A percentile compares a stretch with the other conserved stretches of the same genome.
These are phyloP conservation scores for Lophotriccus pileatus DNA, from an alignment of 2,797 vertebrate genomes.

Conservation along the genomic window DNA sequence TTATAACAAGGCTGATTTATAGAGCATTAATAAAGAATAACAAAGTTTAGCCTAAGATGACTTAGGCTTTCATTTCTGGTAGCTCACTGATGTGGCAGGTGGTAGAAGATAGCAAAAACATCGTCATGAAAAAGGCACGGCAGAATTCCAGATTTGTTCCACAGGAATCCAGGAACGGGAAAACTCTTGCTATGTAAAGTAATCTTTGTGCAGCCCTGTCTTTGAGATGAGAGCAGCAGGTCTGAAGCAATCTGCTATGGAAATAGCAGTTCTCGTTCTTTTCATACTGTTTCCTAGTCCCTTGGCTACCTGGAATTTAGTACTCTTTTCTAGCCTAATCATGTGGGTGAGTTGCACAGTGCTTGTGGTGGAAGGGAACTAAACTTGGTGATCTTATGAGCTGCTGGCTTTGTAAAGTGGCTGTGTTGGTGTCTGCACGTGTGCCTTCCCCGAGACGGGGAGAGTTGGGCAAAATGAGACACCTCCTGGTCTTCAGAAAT, in stretches of 20 bases:
- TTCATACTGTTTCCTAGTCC: neutral
- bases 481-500: slow-evolving; percentile 60
- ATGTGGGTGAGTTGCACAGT: neutral
- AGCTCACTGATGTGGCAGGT: slow-evolving; percentile 62
- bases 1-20: slow-evolving; percentile 67
- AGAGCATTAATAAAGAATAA: slow-evolving; percentile 71
- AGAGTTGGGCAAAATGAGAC: slow-evolving; percentile 56
- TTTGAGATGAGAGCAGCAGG: slow-evolving; percentile 55
- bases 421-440: neutral
- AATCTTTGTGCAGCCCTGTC: slow-evolving; percentile 34
- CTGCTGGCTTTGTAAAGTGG: slow-evolving; percentile 18
- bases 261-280: slow-evolving; percentile 15
- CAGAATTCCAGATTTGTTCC: slow-evolving; percentile 54
- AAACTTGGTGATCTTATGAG: slow-evolving; percentile 13
- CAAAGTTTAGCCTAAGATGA: slow-evolving; percentile 66
- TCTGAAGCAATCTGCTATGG: slow-evolving; percentile 46
- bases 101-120: slow-evolving; percentile 57
- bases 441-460: neutral
- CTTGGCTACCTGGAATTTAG: neutral
- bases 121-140: slow-evolving; percentile 37
- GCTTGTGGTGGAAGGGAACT: slow-evolving; percentile 1
- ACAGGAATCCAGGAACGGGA: slow-evolving; percentile 65
- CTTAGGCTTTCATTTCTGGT: slow-evolving; percentile 70
- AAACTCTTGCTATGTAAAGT: slow-evolving; percentile 19
- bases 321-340: neutral